Evolutionary conservation across 1,140 invertebrate genomes (phyloP).

Genomic region (Cheumatopsyche charites): DNA sequence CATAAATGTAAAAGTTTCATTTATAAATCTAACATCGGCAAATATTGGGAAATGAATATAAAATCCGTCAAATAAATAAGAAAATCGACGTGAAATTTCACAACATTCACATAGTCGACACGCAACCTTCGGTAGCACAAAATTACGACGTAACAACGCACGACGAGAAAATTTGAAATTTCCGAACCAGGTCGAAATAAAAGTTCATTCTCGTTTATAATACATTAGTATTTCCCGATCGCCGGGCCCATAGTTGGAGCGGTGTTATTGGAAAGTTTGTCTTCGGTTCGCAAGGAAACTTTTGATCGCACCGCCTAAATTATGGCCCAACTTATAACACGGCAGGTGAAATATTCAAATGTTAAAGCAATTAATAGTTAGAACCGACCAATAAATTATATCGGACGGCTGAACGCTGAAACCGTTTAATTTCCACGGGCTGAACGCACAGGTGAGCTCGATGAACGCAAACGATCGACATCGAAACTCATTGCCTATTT

Average conservation of each 20-base stretch:
- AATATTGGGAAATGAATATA: too few species aligned
- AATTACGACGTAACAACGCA: not conserved
- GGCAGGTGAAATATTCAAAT: conserved; percentile 35
- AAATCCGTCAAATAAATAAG: too few species aligned
- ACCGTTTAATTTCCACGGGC: conserved; percentile 7
- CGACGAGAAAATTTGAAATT: not conserved
- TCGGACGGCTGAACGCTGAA: conserved; percentile 4
- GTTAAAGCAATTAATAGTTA: conserved; percentile 33
- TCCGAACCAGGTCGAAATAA: too few species aligned
- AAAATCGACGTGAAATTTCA: too few species aligned
- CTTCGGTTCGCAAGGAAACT: conserved; percentile 30
- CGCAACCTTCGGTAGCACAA: not conserved
- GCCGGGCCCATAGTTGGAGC: conserved; percentile 1
- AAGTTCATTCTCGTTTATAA: not conserved
- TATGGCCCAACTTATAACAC: conserved; percentile 38
- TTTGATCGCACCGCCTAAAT: conserved; percentile 33
- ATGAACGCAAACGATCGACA: too few species aligned
- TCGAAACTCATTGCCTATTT: too few species aligned
- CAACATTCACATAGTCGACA: not conserved
- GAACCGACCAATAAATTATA: conserved; percentile 29
- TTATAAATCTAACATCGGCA: too few species aligned
- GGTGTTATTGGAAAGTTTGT: conserved; percentile 37
- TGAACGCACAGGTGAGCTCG: too few species aligned
- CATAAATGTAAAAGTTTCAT: too few species aligned
- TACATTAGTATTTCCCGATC: conserved; percentile 10